Evolutionary conservation across 2,888 invertebrate genomes (phyloP).

Genomic region (Perizoma affinitatum): DNA sequence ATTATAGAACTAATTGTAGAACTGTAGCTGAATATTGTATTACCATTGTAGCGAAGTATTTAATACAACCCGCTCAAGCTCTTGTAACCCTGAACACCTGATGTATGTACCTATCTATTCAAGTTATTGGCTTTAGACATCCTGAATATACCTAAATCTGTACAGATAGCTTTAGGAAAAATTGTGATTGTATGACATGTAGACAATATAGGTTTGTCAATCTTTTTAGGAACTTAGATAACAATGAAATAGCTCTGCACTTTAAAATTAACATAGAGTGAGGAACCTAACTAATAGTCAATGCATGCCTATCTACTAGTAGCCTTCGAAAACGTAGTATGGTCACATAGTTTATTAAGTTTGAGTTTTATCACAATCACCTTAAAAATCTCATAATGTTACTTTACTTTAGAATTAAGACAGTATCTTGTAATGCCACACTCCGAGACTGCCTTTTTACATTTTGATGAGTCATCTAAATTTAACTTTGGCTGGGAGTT

Average conservation of each 20-base stretch:
- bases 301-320: conserved; percentile 75
- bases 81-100: conserved; percentile 50
- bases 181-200: conserved; percentile 84
- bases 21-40: conserved; percentile 52
- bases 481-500: conserved; percentile 70
- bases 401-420: conserved; percentile 81
- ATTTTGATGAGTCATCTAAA: conserved; percentile 75
- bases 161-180: conserved; percentile 85
- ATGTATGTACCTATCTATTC: conserved; percentile 37
- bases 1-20: conserved; percentile 43
- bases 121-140: conserved; percentile 68
- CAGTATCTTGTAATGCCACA: conserved; percentile 82
- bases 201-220: conserved; percentile 84
- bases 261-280: conserved; percentile 69
- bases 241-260: conserved; percentile 75
- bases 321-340: conserved; percentile 71
- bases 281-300: conserved; percentile 67
- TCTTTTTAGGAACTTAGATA: conserved; percentile 77
- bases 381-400: conserved; percentile 82
- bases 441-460: conserved; percentile 85
- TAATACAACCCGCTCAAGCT: conserved; percentile 70
- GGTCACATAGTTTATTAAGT: conserved; percentile 80
- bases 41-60: conserved; percentile 68
- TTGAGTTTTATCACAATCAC: conserved; percentile 81
- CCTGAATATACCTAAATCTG: conserved; percentile 71